Evolutionary conservation across 64 coral and sea anemone genomes (phyloP), one percentile per base, ranked within the genome.

Genomic region (Montipora foliosa): DNA sequence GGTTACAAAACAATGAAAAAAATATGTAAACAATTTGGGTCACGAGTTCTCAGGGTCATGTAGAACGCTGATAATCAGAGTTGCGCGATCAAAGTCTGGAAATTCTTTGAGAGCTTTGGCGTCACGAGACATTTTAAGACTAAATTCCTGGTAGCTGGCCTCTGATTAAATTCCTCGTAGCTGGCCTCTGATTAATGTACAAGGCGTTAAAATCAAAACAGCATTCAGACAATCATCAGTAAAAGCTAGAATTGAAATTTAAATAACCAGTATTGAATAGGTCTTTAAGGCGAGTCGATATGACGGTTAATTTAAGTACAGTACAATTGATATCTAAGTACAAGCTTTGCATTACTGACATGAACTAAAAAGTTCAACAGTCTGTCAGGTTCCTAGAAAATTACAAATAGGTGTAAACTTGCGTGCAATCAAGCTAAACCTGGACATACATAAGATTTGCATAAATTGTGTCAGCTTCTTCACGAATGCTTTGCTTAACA

Each of bases 21-120:
- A 46, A 71, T 71, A 86, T 72, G 82, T 72, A 45, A 86, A 86
- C 11, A 71, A 86, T 84, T 49, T 47, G n/a, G 49, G 45, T 71
- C 46, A 71, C 4, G 62, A n/a, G 44, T 19, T 86, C 45, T 71
- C 17, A 3, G 17, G 13, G 13, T 78, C 47, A 46, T 44, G 6
- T 57, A 57, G 11, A 57, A 11, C 53, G 53, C 2, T 77, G 37
- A 15, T 50, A 49, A 78, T 19, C 76, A 19, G 47, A 19, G 76
- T 71, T 49, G 2, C 8, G 2, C n/a, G 37, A n/a, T 5, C 14
- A 50, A 71, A 4, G 19, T 71, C 45, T 72, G 46, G 4, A 49
- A 49, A 8, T 17, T 76, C 16, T 48, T 78, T 78, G 74, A 47
- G 5, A 76, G 11, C n/a, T 76, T 13, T 47, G 13, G 7, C 13